phyloP scores from a whole-genome alignment of 1,140 invertebrate species.

The Centruroides sculpturatus region DNA sequence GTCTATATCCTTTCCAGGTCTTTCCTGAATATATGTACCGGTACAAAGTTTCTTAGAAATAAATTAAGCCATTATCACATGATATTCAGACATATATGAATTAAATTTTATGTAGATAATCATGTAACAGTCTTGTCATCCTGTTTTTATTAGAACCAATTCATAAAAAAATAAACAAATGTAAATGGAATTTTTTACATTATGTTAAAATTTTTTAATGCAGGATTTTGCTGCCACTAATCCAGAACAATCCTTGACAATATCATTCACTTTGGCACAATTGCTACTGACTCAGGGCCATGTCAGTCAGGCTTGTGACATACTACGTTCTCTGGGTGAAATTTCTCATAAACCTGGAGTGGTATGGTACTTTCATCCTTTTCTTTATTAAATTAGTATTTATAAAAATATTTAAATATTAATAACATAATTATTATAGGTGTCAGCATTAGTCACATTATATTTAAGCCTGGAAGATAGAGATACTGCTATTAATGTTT shows the following conservation, averaged over 20 bases:
- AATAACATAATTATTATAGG: slow-evolving; percentile 19
- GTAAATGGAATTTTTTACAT: no score
- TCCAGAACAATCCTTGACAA: slow-evolving; percentile 10
- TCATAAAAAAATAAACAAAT: no score
- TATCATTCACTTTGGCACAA: slow-evolving; percentile 28
- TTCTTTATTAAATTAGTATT: not conserved
- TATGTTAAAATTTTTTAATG: no score
- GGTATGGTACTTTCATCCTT: slow-evolving; percentile 30
- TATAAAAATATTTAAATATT: not conserved
- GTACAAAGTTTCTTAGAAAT: no score
- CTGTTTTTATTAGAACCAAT: no score
- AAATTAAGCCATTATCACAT: no score
- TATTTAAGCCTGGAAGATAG: slow-evolving; percentile 61
- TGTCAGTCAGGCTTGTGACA: slow-evolving; percentile 53
- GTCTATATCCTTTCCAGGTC: no score
- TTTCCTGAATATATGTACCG: no score
- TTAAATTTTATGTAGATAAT: no score
- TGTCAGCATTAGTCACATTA: slow-evolving; percentile 65
- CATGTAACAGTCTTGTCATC: no score
- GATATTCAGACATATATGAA: no score
- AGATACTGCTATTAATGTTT: slow-evolving; percentile 53
- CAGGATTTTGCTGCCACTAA: slow-evolving; percentile 9
- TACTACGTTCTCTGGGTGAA: slow-evolving; percentile 50
- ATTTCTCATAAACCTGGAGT: slow-evolving; percentile 65
- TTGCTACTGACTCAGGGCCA: slow-evolving; percentile 45